Percentiles rank a stretch among this genome's conserved stretches.
Evolutionary conservation across 2,797 vertebrate species (phyloP).

Genomic region (Synanceia verrucosa): DNA sequence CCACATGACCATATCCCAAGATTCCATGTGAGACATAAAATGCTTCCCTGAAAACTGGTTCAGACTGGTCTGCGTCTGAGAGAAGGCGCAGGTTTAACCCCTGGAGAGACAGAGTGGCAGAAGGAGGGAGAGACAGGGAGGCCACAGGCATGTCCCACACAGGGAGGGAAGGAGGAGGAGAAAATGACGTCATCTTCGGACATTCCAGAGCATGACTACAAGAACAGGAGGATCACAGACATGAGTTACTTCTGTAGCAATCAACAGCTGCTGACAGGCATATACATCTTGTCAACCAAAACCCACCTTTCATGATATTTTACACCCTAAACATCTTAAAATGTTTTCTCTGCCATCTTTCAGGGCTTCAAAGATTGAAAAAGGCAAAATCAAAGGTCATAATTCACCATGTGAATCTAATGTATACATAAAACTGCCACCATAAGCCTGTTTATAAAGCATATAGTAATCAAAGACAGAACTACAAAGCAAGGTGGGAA

Average conservation of each 20-base stretch:
- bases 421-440: neutral
- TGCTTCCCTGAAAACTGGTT: conserved; percentile 90
- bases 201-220: conserved; percentile 45
- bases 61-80: conserved; percentile 86
- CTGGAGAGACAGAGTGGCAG: conserved; percentile 73
- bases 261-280: neutral
- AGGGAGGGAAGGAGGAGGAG: conserved; percentile 46
- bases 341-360: neutral
- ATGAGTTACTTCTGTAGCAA: conserved; percentile 14
- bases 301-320: neutral
- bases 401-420: neutral
- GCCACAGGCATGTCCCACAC: conserved; percentile 24
- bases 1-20: conserved; percentile 90
- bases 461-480: neutral
- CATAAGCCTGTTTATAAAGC: neutral
- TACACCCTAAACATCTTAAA: neutral
- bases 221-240: neutral
- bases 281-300: neutral
- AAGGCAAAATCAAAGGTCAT: neutral
- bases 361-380: neutral
- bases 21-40: conserved; percentile 89
- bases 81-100: conserved; percentile 86
- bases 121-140: conserved; percentile 1
- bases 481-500: conserved; percentile 18
- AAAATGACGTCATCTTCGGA: conserved; percentile 30